Conservation (phyloP, 2,113 vertebrate genomes). For the Probosciger aterrimus region DNA sequence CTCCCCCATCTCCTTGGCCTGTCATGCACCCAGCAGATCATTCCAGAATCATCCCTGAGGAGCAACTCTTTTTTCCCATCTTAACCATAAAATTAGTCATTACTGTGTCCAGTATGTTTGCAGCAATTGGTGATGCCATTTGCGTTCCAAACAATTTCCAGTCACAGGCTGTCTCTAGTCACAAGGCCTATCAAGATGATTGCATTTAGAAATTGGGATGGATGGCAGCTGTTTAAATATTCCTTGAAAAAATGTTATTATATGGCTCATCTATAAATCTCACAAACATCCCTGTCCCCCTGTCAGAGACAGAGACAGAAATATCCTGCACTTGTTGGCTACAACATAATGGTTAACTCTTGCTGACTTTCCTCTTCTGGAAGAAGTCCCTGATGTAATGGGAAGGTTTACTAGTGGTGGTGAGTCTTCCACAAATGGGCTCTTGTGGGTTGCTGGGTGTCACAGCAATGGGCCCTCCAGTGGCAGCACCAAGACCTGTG, state of each 20-base stretch:
- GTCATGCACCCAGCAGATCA: not conserved
- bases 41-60: not conserved
- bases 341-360: accelerated
- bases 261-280: not conserved
- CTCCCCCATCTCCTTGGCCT: not conserved
- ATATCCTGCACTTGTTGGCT: not conserved
- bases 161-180: not conserved
- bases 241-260: not conserved
- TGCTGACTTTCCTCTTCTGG: not conserved
- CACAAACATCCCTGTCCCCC: not conserved
- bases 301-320: not conserved
- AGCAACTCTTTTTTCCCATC: not conserved
- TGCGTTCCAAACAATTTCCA: not conserved
- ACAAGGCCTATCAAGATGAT: not conserved
- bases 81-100: not conserved
- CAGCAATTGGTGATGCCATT: not conserved
- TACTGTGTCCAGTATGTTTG: not conserved
- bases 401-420: not conserved
- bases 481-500: not conserved
- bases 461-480: not conserved
- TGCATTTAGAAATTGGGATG: not conserved
- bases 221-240: conserved; percentile 29
- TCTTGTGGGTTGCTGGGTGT: not conserved
- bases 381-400: not conserved
- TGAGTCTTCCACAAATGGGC: accelerated